Evolutionary conservation across 1,140 invertebrate species (phyloP), one percentile per base, ranked within the genome.

Genomic region (Phymorhynchus buccinoides): DNA sequence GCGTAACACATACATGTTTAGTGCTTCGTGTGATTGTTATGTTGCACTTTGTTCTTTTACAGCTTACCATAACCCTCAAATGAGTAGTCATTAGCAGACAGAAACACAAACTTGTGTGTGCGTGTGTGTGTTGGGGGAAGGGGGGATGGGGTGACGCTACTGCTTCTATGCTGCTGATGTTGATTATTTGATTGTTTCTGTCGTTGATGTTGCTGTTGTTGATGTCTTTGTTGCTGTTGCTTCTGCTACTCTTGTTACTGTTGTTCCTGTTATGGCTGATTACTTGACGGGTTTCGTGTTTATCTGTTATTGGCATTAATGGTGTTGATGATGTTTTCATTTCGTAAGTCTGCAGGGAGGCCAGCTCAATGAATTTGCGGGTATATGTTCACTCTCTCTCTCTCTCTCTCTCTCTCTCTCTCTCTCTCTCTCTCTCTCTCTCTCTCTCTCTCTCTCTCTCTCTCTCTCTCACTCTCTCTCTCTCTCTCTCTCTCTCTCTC

Each of bases 391-490:
- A n/a, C n/a, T n/a, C n/a, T n/a, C n/a, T 78, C 75, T 78, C 12
- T 44, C n/a, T 37, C 32, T 14, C 4, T 44, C 41, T 78, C 32
- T 78, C 4, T 12, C 41, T 78, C 32, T 78, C 41, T 12, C n/a
- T 78, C 75, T 37, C n/a, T n/a, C 32, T 78, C 75, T 44, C 41
- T 44, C 32, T 78, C 14, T 16, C n/a, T 44, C 32, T 78, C 75
- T 78, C 32, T 37, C 32, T 35, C n/a, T 44, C 75, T 44, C 12
- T n/a, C 16, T 78, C 75, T 16, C n/a, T 78, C 75, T 16, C 16
- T 44, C n/a, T 78, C 16, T 14, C n/a, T 78, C 41, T 39, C 41
- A 35, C 16, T 41, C 37, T n/a, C 32, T 78, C 75, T 41, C 7
- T 78, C 32, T 37, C 75, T 18, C 32, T 41, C 75, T 39, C 27